Evolutionary conservation across 2,113 vertebrate species (phyloP).

Genomic region (Canis aureus): DNA sequence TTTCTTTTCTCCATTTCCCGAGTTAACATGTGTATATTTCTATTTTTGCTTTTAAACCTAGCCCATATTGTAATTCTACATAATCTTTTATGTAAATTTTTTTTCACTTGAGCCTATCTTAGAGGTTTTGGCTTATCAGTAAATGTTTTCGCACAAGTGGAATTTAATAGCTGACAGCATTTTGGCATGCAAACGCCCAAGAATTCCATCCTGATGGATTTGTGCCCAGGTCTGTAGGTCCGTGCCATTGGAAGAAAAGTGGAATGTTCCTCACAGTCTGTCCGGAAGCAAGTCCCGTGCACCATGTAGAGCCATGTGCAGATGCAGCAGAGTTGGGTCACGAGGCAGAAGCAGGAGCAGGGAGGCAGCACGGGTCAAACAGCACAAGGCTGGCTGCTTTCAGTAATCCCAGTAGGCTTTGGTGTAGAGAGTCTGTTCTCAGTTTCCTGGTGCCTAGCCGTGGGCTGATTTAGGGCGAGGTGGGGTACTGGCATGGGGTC

Average conservation of each 20-base stretch:
- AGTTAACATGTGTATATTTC: background rate
- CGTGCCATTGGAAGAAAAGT: background rate
- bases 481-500: background rate
- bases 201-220: background rate
- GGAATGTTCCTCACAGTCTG: background rate
- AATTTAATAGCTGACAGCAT: background rate
- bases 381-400: background rate
- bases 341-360: background rate
- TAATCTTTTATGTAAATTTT: background rate
- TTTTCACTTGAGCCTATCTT: background rate
- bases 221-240: background rate
- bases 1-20: background rate
- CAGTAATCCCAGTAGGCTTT: background rate
- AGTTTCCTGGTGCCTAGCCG: background rate
- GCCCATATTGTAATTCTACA: background rate
- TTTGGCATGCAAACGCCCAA: background rate
- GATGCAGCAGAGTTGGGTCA: background rate
- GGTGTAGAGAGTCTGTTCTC: background rate
- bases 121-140: slow-evolving; percentile 30
- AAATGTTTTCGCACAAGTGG: background rate
- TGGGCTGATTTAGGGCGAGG: background rate
- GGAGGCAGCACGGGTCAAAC: background rate
- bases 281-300: background rate
- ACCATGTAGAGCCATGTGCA: background rate
- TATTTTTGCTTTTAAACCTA: slow-evolving; percentile 19